phyloP scores from a whole-genome alignment of 1,140 invertebrate species.

The Lepidurus packardi region DNA sequence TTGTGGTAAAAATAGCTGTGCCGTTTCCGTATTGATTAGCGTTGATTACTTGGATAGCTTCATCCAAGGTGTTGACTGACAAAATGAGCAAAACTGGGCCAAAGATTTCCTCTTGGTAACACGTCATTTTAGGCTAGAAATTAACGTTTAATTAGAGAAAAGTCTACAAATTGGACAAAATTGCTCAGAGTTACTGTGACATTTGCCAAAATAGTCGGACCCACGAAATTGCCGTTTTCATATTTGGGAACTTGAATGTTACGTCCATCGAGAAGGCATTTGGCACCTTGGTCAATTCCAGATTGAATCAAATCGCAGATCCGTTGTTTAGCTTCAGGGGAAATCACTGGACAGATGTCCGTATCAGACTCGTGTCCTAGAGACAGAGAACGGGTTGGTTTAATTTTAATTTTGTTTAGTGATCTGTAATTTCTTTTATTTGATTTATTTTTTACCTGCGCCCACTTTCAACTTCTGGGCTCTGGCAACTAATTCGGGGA shows the following conservation, averaged over 20 bases:
- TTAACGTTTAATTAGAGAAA: not conserved
- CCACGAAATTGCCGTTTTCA: slow-evolving; percentile 97
- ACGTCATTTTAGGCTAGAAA: slow-evolving; percentile 74
- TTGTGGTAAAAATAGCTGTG: slow-evolving; percentile 96
- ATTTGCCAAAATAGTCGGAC: slow-evolving; percentile 87
- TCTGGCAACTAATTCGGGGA: slow-evolving; percentile 81
- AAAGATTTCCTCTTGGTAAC: slow-evolving; percentile 99
- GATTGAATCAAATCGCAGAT: slow-evolving; percentile 82
- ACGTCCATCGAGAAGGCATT: slow-evolving; percentile 82
- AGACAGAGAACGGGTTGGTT: slow-evolving; percentile 32
- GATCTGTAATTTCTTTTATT: not conserved
- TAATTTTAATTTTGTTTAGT: not conserved
- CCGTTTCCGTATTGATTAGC: slow-evolving; percentile 96
- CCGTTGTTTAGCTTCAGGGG: slow-evolving; percentile 78
- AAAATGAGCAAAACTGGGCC: slow-evolving; percentile 90
- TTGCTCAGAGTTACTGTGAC: slow-evolving; percentile 59
- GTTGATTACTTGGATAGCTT: slow-evolving; percentile 93
- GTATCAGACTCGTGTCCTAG: slow-evolving; percentile 77
- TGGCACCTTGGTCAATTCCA: slow-evolving; percentile 82
- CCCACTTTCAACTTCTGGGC: slow-evolving; percentile 88
- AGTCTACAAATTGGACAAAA: too few relatives aligned
- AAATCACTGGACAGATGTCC: slow-evolving; percentile 98
- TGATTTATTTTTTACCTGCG: slow-evolving; percentile 52
- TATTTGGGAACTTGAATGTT: slow-evolving; percentile 73
- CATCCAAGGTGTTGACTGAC: slow-evolving; percentile 69